Percentiles rank a stretch among this genome's conserved stretches.
phyloP scores from a whole-genome alignment of 2,113 vertebrate genomes.

The Sprattus sprattus region DNA sequence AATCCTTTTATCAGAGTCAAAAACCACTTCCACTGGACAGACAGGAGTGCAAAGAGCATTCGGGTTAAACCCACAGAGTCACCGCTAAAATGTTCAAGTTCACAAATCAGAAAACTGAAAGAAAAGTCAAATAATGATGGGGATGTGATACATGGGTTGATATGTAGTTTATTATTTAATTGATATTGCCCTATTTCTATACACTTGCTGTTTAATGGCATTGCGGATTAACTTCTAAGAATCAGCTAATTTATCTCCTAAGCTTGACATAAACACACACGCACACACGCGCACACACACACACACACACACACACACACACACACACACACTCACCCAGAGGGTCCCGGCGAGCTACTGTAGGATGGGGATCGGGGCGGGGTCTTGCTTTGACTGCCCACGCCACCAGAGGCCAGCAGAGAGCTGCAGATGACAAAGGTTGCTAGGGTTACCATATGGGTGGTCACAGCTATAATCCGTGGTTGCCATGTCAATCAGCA shows the following conservation, averaged over 20 bases:
- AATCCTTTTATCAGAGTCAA: background rate
- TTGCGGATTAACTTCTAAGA: background rate
- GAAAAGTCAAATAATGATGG: background rate
- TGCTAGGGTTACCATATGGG: background rate
- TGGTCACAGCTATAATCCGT: background rate
- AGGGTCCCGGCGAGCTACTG: conserved; percentile 81
- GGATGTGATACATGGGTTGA: background rate
- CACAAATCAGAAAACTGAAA: background rate
- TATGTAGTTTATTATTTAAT: background rate
- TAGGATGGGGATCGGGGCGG: conserved; percentile 84
- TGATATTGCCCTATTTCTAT: background rate
- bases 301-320: background rate
- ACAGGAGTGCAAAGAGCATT: background rate
- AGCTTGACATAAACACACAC: conserved; percentile 1
- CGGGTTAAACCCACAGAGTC: background rate
- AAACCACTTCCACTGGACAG: background rate
- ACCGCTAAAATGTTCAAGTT: background rate
- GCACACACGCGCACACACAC: background rate
- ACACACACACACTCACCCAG: conserved; percentile 71
- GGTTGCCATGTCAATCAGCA: background rate
- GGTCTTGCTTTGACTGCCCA: conserved; percentile 83
- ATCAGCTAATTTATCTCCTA: background rate
- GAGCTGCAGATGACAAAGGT: conserved; percentile 73
- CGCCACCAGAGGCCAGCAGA: conserved; percentile 81
- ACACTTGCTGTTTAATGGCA: background rate